Base-by-base conservation (phyloP, 2,888 invertebrate species). In the Drosophila paracracens region DNA sequence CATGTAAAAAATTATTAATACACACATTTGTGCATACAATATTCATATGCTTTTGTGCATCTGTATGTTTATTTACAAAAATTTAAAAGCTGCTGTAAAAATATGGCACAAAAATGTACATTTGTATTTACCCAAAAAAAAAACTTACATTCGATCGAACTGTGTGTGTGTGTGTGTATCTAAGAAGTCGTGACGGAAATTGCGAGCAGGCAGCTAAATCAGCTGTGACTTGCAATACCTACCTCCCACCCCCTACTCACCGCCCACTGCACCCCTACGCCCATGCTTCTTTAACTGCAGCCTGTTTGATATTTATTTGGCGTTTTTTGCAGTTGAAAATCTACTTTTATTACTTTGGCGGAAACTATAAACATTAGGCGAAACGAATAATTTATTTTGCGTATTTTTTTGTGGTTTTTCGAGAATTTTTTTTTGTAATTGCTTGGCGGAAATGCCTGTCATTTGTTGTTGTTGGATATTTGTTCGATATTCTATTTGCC, bases 161-260 rank as follows among this genome's bases (percentile, higher is more conserved):
- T 61, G 13, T 65, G 40, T 18, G 38, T 53, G 25, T 67, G 68
- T 70, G 18, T 59, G 59, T 63, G 46, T 43, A 38, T 54, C 43
- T 40, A 50, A 58, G 66, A 73, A 79, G 60, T 88, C 83, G 86
- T 86, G 88, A 82, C 90, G 89, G 87, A 86, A 88, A 85, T 86
- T 74, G 83, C 81, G 68, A 60, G 46, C 79, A 73, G 40, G 64
- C 78, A 56, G 51, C 64, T 72, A 56, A 65, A 88, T 88, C 90
- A 86, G 85, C 90, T 89, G 90, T 79, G 70, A 64, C 69, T 57
- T 74, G 82, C 69, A 63, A 50, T 51, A 62, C 52, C 13, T 0
- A 8, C 25, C 21, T 16, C 16, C 38, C n/a, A 53, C 18, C 7
- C 18, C 65, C 71, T 27, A 5, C 48, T 56, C 7, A n/a, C 40